Conservation (phyloP, 2,888 invertebrate species). For the Rhagium mordax region DNA sequence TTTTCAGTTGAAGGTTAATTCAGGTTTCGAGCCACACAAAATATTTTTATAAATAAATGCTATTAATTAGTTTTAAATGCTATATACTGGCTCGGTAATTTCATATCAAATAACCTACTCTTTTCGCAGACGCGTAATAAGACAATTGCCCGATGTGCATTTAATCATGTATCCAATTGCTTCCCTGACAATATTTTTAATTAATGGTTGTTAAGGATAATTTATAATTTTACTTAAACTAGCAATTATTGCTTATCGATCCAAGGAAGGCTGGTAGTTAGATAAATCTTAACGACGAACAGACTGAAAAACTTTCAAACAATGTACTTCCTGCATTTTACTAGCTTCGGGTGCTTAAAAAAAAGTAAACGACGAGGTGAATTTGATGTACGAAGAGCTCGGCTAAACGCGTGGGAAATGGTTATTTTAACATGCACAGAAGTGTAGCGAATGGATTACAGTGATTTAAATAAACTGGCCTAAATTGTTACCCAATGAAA, state of each 20-base stretch:
- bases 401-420: slow-evolving; percentile 37
- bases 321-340: slow-evolving; percentile 51
- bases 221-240: slow-evolving; percentile 46
- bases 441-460: slow-evolving; percentile 34
- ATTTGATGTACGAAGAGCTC: slow-evolving; percentile 34
- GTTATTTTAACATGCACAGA: slow-evolving; percentile 28
- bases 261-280: slow-evolving; percentile 42
- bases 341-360: slow-evolving; percentile 43
- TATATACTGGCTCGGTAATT: no score
- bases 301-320: slow-evolving; percentile 42
- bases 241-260: slow-evolving; percentile 48
- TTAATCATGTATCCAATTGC: neutral
- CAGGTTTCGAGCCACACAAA: no score
- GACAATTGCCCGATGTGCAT: neutral
- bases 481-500: neutral
- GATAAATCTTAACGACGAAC: slow-evolving; percentile 44
- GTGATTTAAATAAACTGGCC: neutral
- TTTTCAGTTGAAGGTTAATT: no score
- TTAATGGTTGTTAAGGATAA: slow-evolving; percentile 40
- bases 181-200: slow-evolving; percentile 34
- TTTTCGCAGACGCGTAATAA: neutral
- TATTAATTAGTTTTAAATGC: no score
- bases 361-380: slow-evolving; percentile 34
- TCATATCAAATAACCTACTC: neutral
- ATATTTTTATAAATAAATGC: no score